Evolutionary conservation across 2,888 invertebrate genomes (phyloP), one percentile per base, ranked within the genome.

Genomic region (Tenthredo mesomela): DNA sequence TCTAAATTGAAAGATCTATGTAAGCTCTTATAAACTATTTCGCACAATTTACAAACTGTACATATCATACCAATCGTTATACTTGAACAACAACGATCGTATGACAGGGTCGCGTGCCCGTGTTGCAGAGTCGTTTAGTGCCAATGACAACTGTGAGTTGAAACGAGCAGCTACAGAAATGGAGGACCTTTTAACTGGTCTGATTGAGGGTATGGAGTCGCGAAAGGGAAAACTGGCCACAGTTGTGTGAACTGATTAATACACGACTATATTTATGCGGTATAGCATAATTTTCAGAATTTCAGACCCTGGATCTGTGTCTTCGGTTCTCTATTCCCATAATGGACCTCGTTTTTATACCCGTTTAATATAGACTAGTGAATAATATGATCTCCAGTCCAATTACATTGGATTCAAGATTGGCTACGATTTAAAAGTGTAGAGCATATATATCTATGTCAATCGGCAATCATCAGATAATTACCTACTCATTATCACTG

Each of bases 81-180:
- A 43, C 83, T 43, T 75, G 40, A 84, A 70, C 29, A 43, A 75
- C 40, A 47, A 47, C 70, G 58, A 77, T 50, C 75, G n/a, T 75
- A 40, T 58, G 73, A 50, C 73, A 73, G 84, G 84, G 71, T 84
- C 84, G n/a, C 73, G 84, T 73, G 50, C 43, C 50, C 84, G 82
- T 85, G 47, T 87, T 89, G 65, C 85, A 93, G 93, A 93, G 86
- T 90, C 93, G 2, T 91, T 92, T 84, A 91, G 90, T 65, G 90
- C 90, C 37, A 90, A 90, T 86, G 96, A 96, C 91, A 96, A 96
- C 92, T 95, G 94, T 0, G 95, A 96, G 89, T 92, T 96, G 3
- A 95, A 96, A 77, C 95, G 95, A 88, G 96, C 96, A 0, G 96
- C 96, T 0, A 95, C 95, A 43, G 96, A 96, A 91, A 96, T 96